Evolutionary conservation across 2,888 invertebrate species (phyloP).

Genomic region (Limnephilus rhombicus): DNA sequence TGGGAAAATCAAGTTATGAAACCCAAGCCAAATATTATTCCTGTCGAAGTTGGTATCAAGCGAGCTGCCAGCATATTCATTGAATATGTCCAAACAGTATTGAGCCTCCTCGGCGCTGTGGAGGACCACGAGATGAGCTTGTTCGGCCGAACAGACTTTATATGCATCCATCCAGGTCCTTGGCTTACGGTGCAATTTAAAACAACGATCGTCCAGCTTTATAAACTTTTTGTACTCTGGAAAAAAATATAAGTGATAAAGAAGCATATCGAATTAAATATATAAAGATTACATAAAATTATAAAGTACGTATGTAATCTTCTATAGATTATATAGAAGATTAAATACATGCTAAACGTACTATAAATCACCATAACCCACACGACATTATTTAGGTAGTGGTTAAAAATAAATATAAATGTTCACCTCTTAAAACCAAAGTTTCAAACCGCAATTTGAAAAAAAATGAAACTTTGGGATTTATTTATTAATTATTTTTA

Average conservation of each 20-base stretch:
- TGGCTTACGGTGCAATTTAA: slow-evolving; percentile 52
- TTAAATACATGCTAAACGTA: no score
- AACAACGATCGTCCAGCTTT: slow-evolving; percentile 41
- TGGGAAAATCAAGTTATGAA: background rate
- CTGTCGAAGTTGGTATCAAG: background rate
- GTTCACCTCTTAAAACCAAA: no score
- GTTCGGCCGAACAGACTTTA: slow-evolving; percentile 53
- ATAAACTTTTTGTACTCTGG: background rate
- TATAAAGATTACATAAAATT: no score
- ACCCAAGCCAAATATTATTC: background rate
- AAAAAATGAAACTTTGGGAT: no score
- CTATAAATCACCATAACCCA: no score
- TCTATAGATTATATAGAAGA: no score
- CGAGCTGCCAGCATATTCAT: background rate
- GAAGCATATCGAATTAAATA: no score
- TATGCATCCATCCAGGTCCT: slow-evolving; percentile 55
- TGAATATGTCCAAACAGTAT: background rate
- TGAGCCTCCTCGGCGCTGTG: slow-evolving; percentile 54
- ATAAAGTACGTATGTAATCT: no score
- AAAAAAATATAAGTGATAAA: background rate
- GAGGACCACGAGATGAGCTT: slow-evolving; percentile 47
- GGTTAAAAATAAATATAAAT: no score
- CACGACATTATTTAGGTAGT: no score
- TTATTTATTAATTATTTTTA: no score
- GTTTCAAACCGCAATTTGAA: no score